Percentiles rank a stretch among this genome's conserved stretches.
Conservation (phyloP, 2,797 vertebrate species). For the Oryzias sinensis region DNA sequence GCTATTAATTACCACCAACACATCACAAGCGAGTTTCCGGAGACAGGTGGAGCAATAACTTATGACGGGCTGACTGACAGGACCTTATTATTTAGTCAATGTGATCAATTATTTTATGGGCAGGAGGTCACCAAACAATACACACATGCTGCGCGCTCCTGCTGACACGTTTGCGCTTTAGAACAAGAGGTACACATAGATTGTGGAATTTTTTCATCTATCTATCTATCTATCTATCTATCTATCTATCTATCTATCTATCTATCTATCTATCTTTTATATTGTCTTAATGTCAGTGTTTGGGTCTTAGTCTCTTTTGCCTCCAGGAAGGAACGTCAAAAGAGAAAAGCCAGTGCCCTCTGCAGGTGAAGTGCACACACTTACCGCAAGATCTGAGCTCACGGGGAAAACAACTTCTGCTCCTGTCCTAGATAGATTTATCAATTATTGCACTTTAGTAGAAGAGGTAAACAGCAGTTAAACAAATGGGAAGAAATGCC, state of each 20-base stretch:
- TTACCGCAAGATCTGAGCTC: background rate
- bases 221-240: constrained; percentile 32
- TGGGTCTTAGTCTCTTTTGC: constrained; percentile 1
- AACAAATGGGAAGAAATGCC: too few species aligned
- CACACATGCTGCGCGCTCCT: constrained; percentile 1
- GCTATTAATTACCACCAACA: constrained; percentile 40
- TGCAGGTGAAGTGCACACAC: constrained; percentile 51
- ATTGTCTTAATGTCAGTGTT: constrained; percentile 1
- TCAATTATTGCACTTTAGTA: too few species aligned
- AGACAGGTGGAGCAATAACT: constrained; percentile 40
- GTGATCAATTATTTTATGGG: constrained; percentile 53
- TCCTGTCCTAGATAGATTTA: background rate
- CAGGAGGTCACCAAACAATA: constrained; percentile 43
- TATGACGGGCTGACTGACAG: constrained; percentile 49
- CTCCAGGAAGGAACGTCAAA: constrained; percentile 33
- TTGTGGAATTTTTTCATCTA: constrained; percentile 17
- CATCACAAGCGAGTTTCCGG: constrained; percentile 20
- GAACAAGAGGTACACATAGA: constrained; percentile 31
- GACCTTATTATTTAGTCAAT: constrained; percentile 60
- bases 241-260: constrained; percentile 35
- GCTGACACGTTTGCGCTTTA: constrained; percentile 10
- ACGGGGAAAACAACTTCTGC: background rate
- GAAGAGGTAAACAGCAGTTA: too few species aligned
- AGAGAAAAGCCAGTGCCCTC: constrained; percentile 73
- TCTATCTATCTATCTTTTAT: constrained; percentile 26